Evolutionary conservation across 2,797 vertebrate genomes (phyloP).

Genomic region (Sebastes elongatus): DNA sequence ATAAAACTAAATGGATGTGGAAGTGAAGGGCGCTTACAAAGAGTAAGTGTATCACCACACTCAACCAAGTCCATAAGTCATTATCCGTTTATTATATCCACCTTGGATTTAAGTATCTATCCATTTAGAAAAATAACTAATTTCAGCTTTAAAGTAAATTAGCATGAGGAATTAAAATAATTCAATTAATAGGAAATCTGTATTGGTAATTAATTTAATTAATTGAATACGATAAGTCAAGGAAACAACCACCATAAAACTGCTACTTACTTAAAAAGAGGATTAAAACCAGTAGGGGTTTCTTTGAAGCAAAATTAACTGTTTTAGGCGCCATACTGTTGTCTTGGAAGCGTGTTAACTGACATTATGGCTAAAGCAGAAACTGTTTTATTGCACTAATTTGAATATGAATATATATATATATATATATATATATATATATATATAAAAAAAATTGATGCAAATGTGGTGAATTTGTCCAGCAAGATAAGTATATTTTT

Average conservation of each 20-base stretch:
- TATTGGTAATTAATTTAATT: background rate
- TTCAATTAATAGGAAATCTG: background rate
- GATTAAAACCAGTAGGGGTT: slow-evolving; percentile 1
- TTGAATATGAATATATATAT: background rate
- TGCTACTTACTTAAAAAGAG: slow-evolving; percentile 5
- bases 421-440: background rate
- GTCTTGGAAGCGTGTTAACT: background rate
- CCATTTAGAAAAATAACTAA: background rate
- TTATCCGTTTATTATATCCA: background rate
- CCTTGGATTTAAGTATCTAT: background rate
- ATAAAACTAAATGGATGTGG: slow-evolving; percentile 1
- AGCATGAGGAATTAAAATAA: background rate
- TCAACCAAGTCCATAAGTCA: background rate
- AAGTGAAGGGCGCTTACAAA: background rate
- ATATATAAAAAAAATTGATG: background rate
- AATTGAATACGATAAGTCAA: background rate
- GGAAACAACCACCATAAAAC: slow-evolving; percentile 13
- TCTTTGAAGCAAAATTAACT: background rate
- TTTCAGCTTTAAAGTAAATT: background rate
- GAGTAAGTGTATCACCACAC: background rate
- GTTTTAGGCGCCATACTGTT: background rate
- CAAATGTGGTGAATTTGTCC: slow-evolving; percentile 1
- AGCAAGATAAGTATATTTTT: background rate
- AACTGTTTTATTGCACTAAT: background rate
- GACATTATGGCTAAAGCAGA: background rate